Evolutionary conservation across 1,140 invertebrate genomes (phyloP).

Genomic region (Drosophila bocki): DNA sequence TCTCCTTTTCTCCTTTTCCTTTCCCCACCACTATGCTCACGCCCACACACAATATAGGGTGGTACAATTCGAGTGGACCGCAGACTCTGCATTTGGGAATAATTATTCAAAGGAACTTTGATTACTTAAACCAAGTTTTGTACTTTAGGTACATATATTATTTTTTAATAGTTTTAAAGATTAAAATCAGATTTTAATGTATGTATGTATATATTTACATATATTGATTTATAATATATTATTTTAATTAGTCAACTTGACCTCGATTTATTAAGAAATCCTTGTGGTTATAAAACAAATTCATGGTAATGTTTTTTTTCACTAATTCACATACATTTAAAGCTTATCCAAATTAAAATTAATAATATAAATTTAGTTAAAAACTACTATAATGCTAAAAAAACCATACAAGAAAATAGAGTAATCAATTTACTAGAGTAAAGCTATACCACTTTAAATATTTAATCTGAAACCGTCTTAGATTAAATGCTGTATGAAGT

Average conservation of each 20-base stretch:
- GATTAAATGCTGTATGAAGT: not conserved
- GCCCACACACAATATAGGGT: constrained; percentile 8
- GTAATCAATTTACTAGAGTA: not conserved
- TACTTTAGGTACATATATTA: not conserved
- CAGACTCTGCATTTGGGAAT: not conserved
- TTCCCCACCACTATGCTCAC: not conserved
- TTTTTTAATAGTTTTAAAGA: not conserved
- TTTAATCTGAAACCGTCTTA: not conserved
- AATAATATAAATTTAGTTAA: too few species aligned
- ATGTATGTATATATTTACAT: too few species aligned
- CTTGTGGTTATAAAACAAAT: too few species aligned
- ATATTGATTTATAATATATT: too few species aligned
- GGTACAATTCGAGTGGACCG: constrained; percentile 3
- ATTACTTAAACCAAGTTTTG: not conserved
- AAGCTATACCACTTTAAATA: not conserved
- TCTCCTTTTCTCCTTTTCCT: not conserved
- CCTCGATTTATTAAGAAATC: too few species aligned
- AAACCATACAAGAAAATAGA: not conserved
- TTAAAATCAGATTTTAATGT: too few species aligned
- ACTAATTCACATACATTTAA: too few species aligned
- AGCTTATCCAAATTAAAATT: not conserved
- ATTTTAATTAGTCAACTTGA: too few species aligned
- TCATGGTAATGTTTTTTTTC: too few species aligned
- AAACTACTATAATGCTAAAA: not conserved
- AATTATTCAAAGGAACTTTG: not conserved